Evolutionary conservation across 2,797 vertebrate genomes (phyloP), one percentile per base, ranked within the genome.

Genomic region (Sebastolobus altivelis): DNA sequence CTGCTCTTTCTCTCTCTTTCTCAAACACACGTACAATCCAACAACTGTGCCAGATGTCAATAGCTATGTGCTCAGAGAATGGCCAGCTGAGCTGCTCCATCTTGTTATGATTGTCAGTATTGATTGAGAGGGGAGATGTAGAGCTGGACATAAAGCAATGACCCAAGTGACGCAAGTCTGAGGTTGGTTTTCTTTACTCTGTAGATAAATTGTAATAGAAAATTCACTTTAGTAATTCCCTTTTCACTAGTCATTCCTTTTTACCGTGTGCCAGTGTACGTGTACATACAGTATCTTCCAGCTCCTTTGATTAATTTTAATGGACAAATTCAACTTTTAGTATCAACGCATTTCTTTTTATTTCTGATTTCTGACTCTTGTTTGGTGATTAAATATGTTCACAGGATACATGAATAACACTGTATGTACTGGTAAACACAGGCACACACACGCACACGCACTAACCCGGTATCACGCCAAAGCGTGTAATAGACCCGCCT

Each of bases 31-130:
- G 58, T 35, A 65, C 71, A 62, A 67, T 75, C 56, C 72, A 76
- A 76, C 59, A 78, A 46, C 62, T 77, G 75, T 75, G 78, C 84
- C 81, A 87, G 77, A 88, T 69, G 86, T 91, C 92, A 91, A 91
- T 90, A 82, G 55, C 65, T 81, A 89, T 92, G 75, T 77, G 85
- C 87, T 86, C 62, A 81, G 76, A 87, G 82, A 87, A 86, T 82
- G 80, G 81, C 90, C 81, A 73, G 84, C 86, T 81, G 87, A 81
- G 84, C 80, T 62, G 82, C 62, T 80, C 80, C 76, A 70, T 76
- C 83, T 85, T 80, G 83, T 77, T 88, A 80, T 89, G 82, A 92
- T 86, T 86, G 87, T 75, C 79, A 89, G 49, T 90, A 85, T 75
- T 81, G 80, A 86, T 82, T 72, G 68, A 88, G 59, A 75, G 65